A percentile compares a stretch with the other conserved stretches of the same genome.
These are phyloP conservation scores for Ferdinandea cuprea DNA, from an alignment of 2,888 invertebrate species.

Conservation along the genomic window DNA sequence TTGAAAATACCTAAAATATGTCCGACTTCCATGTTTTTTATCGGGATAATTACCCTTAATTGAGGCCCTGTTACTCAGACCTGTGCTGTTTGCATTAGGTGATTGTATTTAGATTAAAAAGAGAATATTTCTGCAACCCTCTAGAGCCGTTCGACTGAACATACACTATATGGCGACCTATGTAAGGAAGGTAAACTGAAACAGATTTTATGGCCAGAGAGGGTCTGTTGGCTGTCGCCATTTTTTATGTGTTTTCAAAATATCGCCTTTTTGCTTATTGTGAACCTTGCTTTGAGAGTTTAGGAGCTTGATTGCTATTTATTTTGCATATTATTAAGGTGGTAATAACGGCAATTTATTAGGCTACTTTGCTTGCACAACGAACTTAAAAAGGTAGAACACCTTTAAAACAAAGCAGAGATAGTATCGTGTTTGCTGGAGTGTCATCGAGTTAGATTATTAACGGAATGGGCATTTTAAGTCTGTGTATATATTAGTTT, in stretches of 20 bases:
- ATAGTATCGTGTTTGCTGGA: constrained; percentile 3
- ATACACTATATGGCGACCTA: background rate
- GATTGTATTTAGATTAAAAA: constrained; percentile 57
- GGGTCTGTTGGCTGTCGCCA: constrained; percentile 33
- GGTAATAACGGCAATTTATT: constrained; percentile 59
- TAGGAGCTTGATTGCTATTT: constrained; percentile 33
- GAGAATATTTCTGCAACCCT: constrained; percentile 16
- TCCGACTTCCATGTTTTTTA: constrained; percentile 70
- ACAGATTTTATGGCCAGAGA: background rate
- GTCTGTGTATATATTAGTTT: too few relatives aligned
- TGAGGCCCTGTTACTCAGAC: constrained; percentile 45
- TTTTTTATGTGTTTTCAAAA: constrained; percentile 29
- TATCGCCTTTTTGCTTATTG: background rate
- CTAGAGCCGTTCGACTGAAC: background rate
- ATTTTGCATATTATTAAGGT: constrained; percentile 54
- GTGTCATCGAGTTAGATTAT: constrained; percentile 11
- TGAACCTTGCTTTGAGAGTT: background rate
- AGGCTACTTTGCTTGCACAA: constrained; percentile 19
- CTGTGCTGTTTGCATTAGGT: constrained; percentile 63
- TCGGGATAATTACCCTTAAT: constrained; percentile 72
- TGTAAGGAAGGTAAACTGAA: constrained; percentile 7
- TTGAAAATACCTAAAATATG: constrained; percentile 60
- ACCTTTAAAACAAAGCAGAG: background rate
- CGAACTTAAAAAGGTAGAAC: background rate
- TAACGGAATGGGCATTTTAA: too few relatives aligned